These are phyloP conservation scores for Electrophaes corylata DNA, from an alignment of 2,888 invertebrate genomes.

Conservation along the genomic window DNA sequence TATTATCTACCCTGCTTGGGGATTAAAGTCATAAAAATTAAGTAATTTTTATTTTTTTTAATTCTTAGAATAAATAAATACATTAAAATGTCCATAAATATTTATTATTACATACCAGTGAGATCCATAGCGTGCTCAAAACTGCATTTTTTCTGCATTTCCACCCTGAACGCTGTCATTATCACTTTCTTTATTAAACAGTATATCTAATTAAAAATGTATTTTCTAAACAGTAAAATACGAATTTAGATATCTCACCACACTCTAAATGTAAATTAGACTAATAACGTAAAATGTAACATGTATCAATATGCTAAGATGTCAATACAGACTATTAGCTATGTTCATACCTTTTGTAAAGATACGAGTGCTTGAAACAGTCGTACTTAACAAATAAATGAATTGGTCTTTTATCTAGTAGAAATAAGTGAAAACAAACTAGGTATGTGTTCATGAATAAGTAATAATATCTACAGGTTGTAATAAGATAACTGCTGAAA, in stretches of 20 bases:
- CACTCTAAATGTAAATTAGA: too few species aligned
- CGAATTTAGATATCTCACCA: too few species aligned
- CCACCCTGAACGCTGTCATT: constrained; percentile 17
- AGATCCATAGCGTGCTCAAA: constrained; percentile 47
- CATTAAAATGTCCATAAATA: not conserved
- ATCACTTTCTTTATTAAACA: constrained; percentile 1
- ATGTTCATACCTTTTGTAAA: not conserved
- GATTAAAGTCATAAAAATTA: too few species aligned
- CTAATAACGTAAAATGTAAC: too few species aligned
- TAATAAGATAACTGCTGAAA: too few species aligned
- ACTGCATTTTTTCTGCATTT: constrained; percentile 29
- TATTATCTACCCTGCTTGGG: too few species aligned
- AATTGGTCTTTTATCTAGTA: constrained; percentile 5
- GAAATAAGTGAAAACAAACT: not conserved
- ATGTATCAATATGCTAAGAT: not conserved
- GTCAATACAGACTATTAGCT: not conserved
- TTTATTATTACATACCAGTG: constrained; percentile 41
- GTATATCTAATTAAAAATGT: too few species aligned
- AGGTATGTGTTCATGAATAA: not conserved
- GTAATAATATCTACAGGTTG: not conserved
- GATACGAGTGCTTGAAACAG: not conserved
- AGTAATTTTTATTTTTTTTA: not conserved
- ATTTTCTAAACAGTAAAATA: too few species aligned
- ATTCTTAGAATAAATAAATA: not conserved
- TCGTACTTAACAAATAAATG: not conserved